Conservation (phyloP, 2,888 invertebrate species). For the Drosophila bunnanda region DNA sequence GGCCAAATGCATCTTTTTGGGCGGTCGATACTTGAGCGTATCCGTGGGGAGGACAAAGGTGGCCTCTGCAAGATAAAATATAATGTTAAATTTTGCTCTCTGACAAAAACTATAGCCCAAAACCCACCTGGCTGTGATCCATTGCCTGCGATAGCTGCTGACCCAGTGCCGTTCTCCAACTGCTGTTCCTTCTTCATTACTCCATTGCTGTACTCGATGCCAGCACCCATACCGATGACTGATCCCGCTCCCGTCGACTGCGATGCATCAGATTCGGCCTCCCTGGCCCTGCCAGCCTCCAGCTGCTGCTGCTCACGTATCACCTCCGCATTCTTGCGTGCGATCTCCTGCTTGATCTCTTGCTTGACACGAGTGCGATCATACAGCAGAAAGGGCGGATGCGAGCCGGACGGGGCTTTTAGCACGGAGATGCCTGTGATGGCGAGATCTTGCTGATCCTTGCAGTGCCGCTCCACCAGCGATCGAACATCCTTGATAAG, state of each 20-base stretch:
- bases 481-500: slow-evolving; percentile 95
- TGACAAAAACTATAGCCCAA: too few species aligned
- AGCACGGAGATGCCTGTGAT: slow-evolving; percentile 93
- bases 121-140: slow-evolving; percentile 62
- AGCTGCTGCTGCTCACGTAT: slow-evolving; percentile 78
- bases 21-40: slow-evolving; percentile 81
- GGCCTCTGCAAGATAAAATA: slow-evolving; percentile 54
- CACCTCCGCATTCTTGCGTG: slow-evolving; percentile 79
- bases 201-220: slow-evolving; percentile 69
- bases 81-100: background rate
- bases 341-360: slow-evolving; percentile 83
- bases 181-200: slow-evolving; percentile 78
- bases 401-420: slow-evolving; percentile 80
- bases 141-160: slow-evolving; percentile 23
- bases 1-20: slow-evolving; percentile 82
- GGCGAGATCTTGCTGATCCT: slow-evolving; percentile 93
- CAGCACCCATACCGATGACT: slow-evolving; percentile 37
- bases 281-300: slow-evolving; percentile 72
- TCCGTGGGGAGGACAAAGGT: slow-evolving; percentile 81
- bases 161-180: slow-evolving; percentile 69
- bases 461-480: slow-evolving; percentile 94
- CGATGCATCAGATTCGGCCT: slow-evolving; percentile 67
- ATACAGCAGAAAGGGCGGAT: slow-evolving; percentile 72
- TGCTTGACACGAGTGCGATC: slow-evolving; percentile 83
- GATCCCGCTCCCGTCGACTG: slow-evolving; percentile 31